Evolutionary conservation across 2,797 vertebrate genomes (phyloP), one percentile per base, ranked within the genome.

Genomic region (Sebastolobus alascanus): DNA sequence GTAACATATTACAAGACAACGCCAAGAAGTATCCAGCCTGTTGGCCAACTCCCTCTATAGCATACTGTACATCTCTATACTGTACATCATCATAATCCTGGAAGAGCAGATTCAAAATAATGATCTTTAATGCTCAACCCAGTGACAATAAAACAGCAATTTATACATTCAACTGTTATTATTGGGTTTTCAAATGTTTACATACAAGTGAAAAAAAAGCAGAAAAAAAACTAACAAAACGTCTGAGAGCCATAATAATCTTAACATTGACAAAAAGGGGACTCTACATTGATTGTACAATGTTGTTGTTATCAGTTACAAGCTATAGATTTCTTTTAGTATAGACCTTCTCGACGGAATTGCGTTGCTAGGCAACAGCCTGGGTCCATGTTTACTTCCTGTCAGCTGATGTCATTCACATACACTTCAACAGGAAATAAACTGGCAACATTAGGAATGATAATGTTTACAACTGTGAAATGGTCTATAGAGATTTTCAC

Each of bases 101-200:
- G 16, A 14, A 38, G 20, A 60, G 20, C 27, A 70, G 66, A 73
- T 84, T 72, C 55, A 40, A 13, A 65, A 54, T 9, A 46, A 33
- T 38, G 29, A 56, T 54, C 5, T 63, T 64, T 59, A 43, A 63
- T 31, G 18, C 31, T 60, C 6, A 67, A 16, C 43, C 59, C n/a
- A 6, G 10, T 20, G 25, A 37, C 35, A 8, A 58, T 31, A 43
- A 20, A 66, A 40, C 9, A 33, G 1, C 5, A 59, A 37, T 43
- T 38, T 38, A 12, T 35, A 35, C 18, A 29, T 40, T 58, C 2
- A 29, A 14, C 27, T 38, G 13, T 46, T 52, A 13, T 22, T 38
- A 25, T 6, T 46, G 12, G 33, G 12, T 54, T 55, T 73, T 35
- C 2, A 22, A 22, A 63, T 35, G 9, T 58, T 3, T 38, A 29